Base-by-base conservation (phyloP, 2,797 vertebrate species). In the Hapalemur alaotrensis region DNA sequence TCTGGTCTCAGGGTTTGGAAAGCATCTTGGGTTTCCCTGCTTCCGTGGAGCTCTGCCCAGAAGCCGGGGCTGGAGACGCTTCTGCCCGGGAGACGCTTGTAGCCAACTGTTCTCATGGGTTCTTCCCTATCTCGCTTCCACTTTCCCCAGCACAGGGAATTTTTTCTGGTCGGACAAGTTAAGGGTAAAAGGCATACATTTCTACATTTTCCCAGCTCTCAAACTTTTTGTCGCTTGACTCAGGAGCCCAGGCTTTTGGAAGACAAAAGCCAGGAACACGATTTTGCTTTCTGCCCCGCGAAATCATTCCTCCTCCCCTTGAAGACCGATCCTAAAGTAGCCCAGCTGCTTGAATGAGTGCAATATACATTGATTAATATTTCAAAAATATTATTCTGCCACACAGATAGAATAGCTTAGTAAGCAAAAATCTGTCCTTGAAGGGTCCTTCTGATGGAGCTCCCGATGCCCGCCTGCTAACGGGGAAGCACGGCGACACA, bases 341-440 rank as follows among this genome's bases (percentile, higher is more conserved):
- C 48, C 63, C 35, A 50, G 69, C 28, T 90, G 46, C 43, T 75
- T 65, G 75, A 95, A 69, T 65, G 57, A 46, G 52, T 48, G 61
- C 63, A 90, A 87, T 70, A 89, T 18, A 35, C 15, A 30, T 54
- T 72, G 79, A 78, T 72, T 57, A 82, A 35, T 85, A 69, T 91
- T 85, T 82, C 48, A 35, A 91, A 59, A 80, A 80, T 82, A 63
- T 61, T 69, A n/a, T 59, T 81, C 54, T 76, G 48, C 69, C 50
- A 59, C 22, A 57, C 61, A 46, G 30, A 48, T 76, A 50, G 85
- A 89, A 78, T 38, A 72, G n/a, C 69, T 80, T 76, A 52, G 65
- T 46, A 89, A 79, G 54, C 78, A 65, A 57, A 89, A 25, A 20
- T 41, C 52, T 76, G 41, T 52, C 41, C 41, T 17, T 20, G 14